A percentile compares a stretch with the other conserved stretches of the same genome.
Conservation (phyloP, 2,888 invertebrate genomes). For the Ommatoiulus sabulosus region DNA sequence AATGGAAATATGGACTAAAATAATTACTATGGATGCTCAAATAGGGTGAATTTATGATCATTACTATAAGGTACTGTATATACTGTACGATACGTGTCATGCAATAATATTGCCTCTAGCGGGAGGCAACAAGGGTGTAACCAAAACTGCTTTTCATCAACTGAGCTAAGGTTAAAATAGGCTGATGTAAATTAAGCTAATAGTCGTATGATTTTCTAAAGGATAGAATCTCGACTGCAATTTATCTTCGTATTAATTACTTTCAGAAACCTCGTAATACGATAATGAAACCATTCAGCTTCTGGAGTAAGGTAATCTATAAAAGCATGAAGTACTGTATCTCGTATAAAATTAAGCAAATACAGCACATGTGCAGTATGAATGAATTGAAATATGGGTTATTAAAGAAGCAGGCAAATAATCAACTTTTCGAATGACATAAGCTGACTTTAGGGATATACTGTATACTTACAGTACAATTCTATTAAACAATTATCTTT, state of each 20-base stretch:
- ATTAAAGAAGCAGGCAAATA: not conserved
- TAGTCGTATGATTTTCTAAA: not conserved
- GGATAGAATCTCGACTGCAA: not conserved
- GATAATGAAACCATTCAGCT: slow-evolving; percentile 34
- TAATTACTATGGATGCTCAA: slow-evolving; percentile 12
- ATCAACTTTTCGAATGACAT: not conserved
- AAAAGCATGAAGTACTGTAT: not conserved
- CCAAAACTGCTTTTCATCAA: not conserved
- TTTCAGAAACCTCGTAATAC: slow-evolving; percentile 34
- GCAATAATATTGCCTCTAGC: not conserved
- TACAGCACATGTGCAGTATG: too few species aligned
- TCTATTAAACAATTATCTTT: not conserved
- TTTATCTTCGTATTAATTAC: slow-evolving; percentile 7
- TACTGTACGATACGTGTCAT: not conserved
- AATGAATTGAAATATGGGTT: not conserved
- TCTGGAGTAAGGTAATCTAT: not conserved
- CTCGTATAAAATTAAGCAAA: not conserved
- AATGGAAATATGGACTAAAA: not conserved
- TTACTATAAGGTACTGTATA: too few species aligned
- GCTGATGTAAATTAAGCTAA: not conserved
- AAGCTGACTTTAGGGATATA: too few species aligned
- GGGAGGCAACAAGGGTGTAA: not conserved
- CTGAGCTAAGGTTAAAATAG: not conserved
- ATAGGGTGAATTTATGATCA: not conserved
- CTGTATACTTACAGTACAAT: not conserved